A percentile compares a stretch with the other conserved stretches of the same genome.
These are phyloP conservation scores for Botia kubotai DNA, from an alignment of 2,797 vertebrate genomes.

Conservation along the genomic window DNA sequence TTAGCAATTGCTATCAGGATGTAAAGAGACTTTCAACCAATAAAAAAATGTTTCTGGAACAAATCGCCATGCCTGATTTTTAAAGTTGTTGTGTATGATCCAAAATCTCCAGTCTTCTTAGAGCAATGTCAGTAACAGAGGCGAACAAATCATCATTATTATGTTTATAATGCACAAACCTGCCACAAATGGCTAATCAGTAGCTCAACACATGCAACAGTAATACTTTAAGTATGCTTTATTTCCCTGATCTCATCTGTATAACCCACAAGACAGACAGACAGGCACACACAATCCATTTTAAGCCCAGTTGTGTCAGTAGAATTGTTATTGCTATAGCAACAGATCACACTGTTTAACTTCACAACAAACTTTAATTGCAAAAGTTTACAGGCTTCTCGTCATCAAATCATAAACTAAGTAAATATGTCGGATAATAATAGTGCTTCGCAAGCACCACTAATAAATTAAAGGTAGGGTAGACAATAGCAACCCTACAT, in stretches of 20 bases:
- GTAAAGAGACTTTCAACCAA: too few species aligned
- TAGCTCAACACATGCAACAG: neutral
- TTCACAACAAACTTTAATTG: neutral
- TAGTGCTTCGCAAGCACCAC: too few species aligned
- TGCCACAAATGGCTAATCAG: neutral
- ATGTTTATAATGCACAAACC: neutral
- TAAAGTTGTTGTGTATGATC: neutral
- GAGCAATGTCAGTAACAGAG: neutral
- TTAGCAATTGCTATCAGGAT: too few species aligned
- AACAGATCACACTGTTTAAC: slow-evolving; percentile 4
- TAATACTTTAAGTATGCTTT: neutral
- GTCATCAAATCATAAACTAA: too few species aligned
- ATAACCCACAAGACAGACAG: neutral
- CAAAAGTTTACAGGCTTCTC: neutral
- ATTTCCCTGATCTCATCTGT: slow-evolving; percentile 1
- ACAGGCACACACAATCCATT: slow-evolving; percentile 10
- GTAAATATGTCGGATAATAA: too few species aligned
- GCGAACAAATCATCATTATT: neutral
- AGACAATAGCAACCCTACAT: too few species aligned
- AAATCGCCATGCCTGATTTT: too few species aligned
- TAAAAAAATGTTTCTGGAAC: too few species aligned
- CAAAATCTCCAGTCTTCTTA: neutral
- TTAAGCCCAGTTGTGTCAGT: neutral
- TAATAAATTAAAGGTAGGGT: neutral
- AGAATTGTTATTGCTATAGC: slow-evolving; percentile 5